Evolutionary conservation across 2,797 vertebrate species (phyloP).

Genomic region (Intellagama lesueurii): DNA sequence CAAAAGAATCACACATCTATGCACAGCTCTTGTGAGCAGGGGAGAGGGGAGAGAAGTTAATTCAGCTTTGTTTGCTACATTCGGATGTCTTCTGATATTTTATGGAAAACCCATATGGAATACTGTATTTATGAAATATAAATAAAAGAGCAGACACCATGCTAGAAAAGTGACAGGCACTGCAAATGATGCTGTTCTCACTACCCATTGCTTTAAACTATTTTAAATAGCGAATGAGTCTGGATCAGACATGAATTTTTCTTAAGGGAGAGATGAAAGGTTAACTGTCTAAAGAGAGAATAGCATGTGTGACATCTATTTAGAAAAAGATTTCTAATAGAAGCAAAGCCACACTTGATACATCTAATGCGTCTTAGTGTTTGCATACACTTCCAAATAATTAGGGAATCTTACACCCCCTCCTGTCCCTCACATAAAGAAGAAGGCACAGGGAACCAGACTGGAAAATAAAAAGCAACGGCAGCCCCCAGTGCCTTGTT

Average conservation of each 20-base stretch:
- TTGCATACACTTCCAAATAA: slow-evolving; percentile 81
- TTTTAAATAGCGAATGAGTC: slow-evolving; percentile 78
- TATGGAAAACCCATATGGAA: background rate
- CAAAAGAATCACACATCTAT: background rate
- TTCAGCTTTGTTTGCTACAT: background rate
- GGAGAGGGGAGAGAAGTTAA: background rate
- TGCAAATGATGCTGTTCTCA: slow-evolving; percentile 71
- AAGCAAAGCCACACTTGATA: slow-evolving; percentile 79
- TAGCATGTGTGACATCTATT: slow-evolving; percentile 79
- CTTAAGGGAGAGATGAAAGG: slow-evolving; percentile 77
- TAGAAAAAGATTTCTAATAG: slow-evolving; percentile 77
- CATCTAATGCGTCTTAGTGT: slow-evolving; percentile 76
- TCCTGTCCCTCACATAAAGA: slow-evolving; percentile 1
- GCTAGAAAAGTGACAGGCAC: slow-evolving; percentile 64
- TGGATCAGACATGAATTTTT: slow-evolving; percentile 74
- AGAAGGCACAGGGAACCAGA: slow-evolving; percentile 45
- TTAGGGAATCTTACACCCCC: slow-evolving; percentile 73
- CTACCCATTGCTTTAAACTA: slow-evolving; percentile 67
- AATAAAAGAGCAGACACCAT: slow-evolving; percentile 58
- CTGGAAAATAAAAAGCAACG: slow-evolving; percentile 64
- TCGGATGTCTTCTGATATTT: background rate
- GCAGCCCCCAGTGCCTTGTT: slow-evolving; percentile 75
- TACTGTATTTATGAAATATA: slow-evolving; percentile 50
- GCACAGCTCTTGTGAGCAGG: background rate
- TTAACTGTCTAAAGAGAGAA: slow-evolving; percentile 80